These are phyloP conservation scores for Puffinus mauretanicus DNA, from an alignment of 2,113 vertebrate genomes.

Conservation along the genomic window DNA sequence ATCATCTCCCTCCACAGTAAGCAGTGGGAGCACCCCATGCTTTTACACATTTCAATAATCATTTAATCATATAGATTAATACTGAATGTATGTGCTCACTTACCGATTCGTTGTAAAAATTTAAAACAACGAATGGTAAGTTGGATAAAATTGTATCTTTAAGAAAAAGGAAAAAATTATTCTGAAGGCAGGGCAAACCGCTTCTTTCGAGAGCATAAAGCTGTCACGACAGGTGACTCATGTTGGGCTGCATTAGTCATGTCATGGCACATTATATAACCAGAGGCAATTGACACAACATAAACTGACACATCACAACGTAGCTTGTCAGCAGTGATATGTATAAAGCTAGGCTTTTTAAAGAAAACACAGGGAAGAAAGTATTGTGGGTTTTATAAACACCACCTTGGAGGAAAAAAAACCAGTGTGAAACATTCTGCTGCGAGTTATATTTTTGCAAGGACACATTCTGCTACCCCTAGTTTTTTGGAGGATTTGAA, in stretches of 20 bases:
- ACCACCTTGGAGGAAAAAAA: background rate
- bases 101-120: background rate
- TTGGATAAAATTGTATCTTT: background rate
- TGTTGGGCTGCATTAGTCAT: conserved; percentile 47
- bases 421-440: background rate
- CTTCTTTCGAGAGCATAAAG: background rate
- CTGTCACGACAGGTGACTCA: conserved; percentile 62
- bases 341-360: conserved; percentile 12
- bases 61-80: background rate
- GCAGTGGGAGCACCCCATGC: background rate
- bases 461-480: background rate
- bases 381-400: conserved; percentile 7
- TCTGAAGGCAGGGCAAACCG: background rate
- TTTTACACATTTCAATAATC: background rate
- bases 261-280: conserved; percentile 49
- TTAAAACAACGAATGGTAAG: background rate
- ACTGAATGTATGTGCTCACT: background rate
- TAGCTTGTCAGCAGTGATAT: conserved; percentile 5
- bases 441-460: background rate
- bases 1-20: background rate
- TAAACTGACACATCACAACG: conserved; percentile 44
- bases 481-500: background rate
- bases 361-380: conserved; percentile 20
- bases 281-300: conserved; percentile 53
- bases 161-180: background rate